phyloP scores from a whole-genome alignment of 1,140 invertebrate genomes.

The Formica exsecta region DNA sequence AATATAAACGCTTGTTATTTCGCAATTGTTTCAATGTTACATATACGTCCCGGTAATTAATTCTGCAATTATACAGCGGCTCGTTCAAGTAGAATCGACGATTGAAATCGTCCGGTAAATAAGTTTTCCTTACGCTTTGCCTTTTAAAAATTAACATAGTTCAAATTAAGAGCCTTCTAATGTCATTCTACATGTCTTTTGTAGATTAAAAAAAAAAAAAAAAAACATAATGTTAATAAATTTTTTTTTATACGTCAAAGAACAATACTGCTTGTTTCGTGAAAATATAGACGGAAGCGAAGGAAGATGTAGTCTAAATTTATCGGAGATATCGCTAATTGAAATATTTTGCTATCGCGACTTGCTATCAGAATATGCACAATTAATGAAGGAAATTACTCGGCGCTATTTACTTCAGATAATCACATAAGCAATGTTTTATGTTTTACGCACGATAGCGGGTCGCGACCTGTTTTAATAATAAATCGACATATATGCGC shows the following conservation, averaged over 20 bases:
- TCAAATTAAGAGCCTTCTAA: too few species aligned
- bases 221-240: not conserved
- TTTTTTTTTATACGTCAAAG: not conserved
- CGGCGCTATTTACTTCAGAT: slow-evolving; percentile 29
- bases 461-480: slow-evolving; percentile 79
- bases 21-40: not conserved
- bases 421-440: slow-evolving; percentile 73
- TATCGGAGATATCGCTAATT: not conserved
- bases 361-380: not conserved
- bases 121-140: not conserved
- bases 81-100: not conserved
- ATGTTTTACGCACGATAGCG: slow-evolving; percentile 64
- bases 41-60: not conserved
- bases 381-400: slow-evolving; percentile 52
- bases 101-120: not conserved
- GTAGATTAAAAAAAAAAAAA: not conserved
- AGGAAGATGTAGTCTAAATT: not conserved
- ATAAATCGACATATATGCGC: slow-evolving; percentile 65
- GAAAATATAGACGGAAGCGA: not conserved
- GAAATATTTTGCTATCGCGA: slow-evolving; percentile 16
- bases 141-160: too few species aligned
- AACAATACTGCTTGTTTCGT: not conserved
- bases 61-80: not conserved
- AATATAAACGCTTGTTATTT: slow-evolving; percentile 1
- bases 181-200: too few species aligned